phyloP scores from a whole-genome alignment of 1,140 invertebrate species.

The Telenomus remus region DNA sequence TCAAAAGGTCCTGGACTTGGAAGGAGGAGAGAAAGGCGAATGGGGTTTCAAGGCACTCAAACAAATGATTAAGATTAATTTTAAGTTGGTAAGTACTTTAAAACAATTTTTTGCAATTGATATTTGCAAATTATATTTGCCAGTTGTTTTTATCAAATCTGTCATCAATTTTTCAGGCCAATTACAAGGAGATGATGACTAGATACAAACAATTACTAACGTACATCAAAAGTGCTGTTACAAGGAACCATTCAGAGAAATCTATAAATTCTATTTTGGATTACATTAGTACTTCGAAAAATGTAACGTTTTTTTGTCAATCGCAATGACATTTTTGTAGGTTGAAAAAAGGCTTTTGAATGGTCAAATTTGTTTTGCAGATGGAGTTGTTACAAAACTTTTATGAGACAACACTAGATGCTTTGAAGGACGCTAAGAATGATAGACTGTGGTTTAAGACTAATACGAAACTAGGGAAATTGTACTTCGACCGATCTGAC shows the following conservation, averaged over 20 bases:
- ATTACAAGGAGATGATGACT: conserved; percentile 98
- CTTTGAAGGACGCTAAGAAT: conserved; percentile 98
- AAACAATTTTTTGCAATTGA: conserved; percentile 9
- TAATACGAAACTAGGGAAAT: conserved; percentile 98
- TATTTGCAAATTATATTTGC: conserved; percentile 26
- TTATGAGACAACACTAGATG: conserved; percentile 99
- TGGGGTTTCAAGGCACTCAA: conserved; percentile 99
- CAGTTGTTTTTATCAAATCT: background rate
- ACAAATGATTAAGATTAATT: conserved; percentile 99
- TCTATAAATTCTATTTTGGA: conserved; percentile 99
- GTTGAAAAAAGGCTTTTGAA: too few relatives aligned
- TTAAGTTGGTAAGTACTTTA: conserved; percentile 87
- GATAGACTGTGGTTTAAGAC: conserved; percentile 99
- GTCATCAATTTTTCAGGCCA: conserved; percentile 81
- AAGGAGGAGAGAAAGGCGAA: conserved; percentile 98
- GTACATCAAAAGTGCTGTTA: conserved; percentile 99
- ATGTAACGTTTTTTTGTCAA: conserved; percentile 81
- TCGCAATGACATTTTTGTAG: too few relatives aligned
- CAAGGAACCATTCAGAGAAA: conserved; percentile 99
- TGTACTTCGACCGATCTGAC: conserved; percentile 98
- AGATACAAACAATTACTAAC: conserved; percentile 97
- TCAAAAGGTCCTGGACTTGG: conserved; percentile 96
- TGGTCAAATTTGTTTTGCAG: too few relatives aligned
- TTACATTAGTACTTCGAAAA: conserved; percentile 99
- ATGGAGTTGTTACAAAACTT: conserved; percentile 99